Evolutionary conservation across 1,140 invertebrate genomes (phyloP), one percentile per base, ranked within the genome.

Genomic region (Cyrtorhinus lividipennis): DNA sequence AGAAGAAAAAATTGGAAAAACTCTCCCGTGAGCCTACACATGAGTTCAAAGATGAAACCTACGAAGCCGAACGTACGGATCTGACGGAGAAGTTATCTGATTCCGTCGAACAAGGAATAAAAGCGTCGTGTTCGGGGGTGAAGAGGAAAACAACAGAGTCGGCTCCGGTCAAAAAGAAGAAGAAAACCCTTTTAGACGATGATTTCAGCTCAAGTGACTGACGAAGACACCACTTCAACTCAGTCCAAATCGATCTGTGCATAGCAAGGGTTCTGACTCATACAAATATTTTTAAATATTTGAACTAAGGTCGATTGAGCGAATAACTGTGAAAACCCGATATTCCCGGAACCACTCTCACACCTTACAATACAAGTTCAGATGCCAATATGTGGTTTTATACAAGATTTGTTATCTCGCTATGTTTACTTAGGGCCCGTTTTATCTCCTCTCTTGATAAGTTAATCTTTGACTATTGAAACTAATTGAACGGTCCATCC

Each of bases 1-100:
- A 86, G 69, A 82, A 87, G 66, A 85, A 84, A 64, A 90, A 90
- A 73, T 71, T 93, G 20, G 86, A 88, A 70, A 83, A 84, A 67
- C 70, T 93, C 8, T 74, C 82, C 24, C 78, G 84, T 18, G 78
- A 84, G 67, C 88, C 90, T 0, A 91, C 86, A 73, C 84, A 90
- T 68, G 84, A 86, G 64, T 89, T 95, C 70, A 83, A 85, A 66
- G 88, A 92, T 72, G 79, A 82, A 44, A 72, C 79, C 2, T 95
- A 93, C 73, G 84, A 92, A 60, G 79, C 85, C 65, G 82, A 88
- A 63, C 79, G 88, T 56, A 80, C 84, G 5, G 79, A 81, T 57
- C 73, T 95, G 53, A 81, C 84, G 1, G 89, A 94, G 67, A 82
- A 84, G 65, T 80, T 93, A 0, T 83, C 82, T 67, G 85, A 90